phyloP scores from a whole-genome alignment of 2,888 invertebrate species.

The Drosophila phalerata region DNA sequence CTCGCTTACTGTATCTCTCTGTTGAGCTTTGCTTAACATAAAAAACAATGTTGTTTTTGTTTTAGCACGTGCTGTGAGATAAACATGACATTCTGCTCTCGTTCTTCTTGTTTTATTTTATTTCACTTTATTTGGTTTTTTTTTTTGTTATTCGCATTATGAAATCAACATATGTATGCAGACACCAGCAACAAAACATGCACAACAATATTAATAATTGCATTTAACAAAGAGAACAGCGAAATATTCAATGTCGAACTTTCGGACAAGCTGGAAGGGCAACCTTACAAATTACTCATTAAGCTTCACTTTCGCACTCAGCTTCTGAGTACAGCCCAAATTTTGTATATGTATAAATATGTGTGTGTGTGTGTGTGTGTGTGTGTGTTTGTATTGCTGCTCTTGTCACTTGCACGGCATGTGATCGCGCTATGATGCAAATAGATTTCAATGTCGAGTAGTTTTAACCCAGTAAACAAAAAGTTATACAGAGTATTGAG shows the following conservation, averaged over 20 bases:
- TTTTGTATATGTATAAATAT: neutral
- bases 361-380: neutral
- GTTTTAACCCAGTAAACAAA: conserved; percentile 18
- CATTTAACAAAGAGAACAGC: conserved; percentile 40
- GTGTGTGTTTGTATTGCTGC: conserved; percentile 7
- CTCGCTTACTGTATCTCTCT: conserved; percentile 9
- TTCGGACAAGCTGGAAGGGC: conserved; percentile 3
- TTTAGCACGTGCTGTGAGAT: conserved; percentile 75
- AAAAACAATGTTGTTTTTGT: conserved; percentile 65
- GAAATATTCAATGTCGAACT: conserved; percentile 61
- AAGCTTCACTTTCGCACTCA: conserved; percentile 15
- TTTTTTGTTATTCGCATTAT: conserved; percentile 53
- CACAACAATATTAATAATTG: conserved; percentile 46
- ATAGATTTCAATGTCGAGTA: conserved; percentile 59
- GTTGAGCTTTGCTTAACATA: conserved; percentile 65
- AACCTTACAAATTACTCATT: conserved; percentile 5
- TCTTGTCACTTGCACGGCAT: conserved; percentile 39
- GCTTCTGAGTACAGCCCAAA: conserved; percentile 13
- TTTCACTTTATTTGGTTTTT: conserved; percentile 14
- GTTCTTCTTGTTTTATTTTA: conserved; percentile 40
- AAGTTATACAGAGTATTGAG: neutral
- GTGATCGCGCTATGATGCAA: conserved; percentile 61
- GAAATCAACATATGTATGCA: conserved; percentile 63
- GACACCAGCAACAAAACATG: conserved; percentile 59
- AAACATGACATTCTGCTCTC: conserved; percentile 56